Evolutionary conservation across 1,140 invertebrate species (phyloP).

Genomic region (Drusus annulatus): DNA sequence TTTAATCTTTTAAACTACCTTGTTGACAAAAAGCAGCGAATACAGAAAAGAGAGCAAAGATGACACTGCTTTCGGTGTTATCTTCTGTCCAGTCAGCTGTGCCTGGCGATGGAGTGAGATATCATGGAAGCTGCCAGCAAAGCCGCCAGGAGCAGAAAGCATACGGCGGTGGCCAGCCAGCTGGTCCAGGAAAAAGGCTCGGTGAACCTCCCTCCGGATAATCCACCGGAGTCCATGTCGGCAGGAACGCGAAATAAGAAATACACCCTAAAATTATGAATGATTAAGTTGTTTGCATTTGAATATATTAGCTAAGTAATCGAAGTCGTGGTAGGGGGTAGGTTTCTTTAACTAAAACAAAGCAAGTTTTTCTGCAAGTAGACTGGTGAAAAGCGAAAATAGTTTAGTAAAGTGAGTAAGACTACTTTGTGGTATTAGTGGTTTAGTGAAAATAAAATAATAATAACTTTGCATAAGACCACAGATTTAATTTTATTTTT

Average conservation of each 20-base stretch:
- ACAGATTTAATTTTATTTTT: too few relatives aligned
- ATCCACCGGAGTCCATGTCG: conserved; percentile 7
- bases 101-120: conserved; percentile 14
- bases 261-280: conserved; percentile 24
- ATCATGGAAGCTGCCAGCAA: conserved; percentile 20
- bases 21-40: conserved; percentile 54
- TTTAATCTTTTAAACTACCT: not conserved
- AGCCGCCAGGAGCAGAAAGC: conserved; percentile 6
- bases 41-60: conserved; percentile 34
- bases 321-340: too few relatives aligned
- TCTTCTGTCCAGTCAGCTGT: not conserved
- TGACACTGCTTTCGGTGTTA: not conserved
- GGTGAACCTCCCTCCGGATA: conserved; percentile 20
- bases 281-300: too few relatives aligned
- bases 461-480: too few relatives aligned
- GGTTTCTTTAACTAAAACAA: too few relatives aligned
- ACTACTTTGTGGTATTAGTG: too few relatives aligned
- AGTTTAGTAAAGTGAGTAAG: too few relatives aligned
- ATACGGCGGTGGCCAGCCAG: conserved; percentile 14
- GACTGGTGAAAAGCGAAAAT: too few relatives aligned
- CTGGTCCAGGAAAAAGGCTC: conserved; percentile 25
- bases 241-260: conserved; percentile 42
- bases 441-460: too few relatives aligned
- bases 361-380: too few relatives aligned
- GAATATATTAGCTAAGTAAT: too few relatives aligned